Evolutionary conservation across 2,888 invertebrate species (phyloP), one percentile per base, ranked within the genome.

Genomic region (Drosophila birchii): DNA sequence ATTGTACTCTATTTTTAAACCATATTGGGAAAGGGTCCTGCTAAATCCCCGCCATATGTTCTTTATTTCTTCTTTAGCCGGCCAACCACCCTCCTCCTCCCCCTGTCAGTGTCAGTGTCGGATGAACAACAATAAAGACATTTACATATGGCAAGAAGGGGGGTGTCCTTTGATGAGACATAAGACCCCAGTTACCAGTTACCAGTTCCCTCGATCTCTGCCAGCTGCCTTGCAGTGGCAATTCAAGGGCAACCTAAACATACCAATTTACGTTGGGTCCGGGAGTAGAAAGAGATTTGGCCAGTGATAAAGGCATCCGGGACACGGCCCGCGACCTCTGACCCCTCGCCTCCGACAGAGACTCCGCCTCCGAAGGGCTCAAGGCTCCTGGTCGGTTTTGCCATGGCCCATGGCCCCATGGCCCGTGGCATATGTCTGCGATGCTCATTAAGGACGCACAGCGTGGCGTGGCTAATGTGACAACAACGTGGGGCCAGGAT

Each of bases 381-480:
- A 41, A 49, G 74, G 66, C 66, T 53, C 20, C 44, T 57, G 59
- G 51, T 34, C 51, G 34, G 51, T 16, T 51, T 20, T 32, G 26
- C 32, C 51, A 18, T 43, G 69, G 38, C 83, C 87, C 80, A 60
- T 77, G 82, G 83, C 83, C 32, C 44, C 39, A 18, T 51, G 70
- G 45, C 83, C 88, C 80, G 61, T 77, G 82, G 83, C 83, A 87
- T 83, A 87, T 83, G 83, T 83, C 83, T 83, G 88, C 77, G 80
- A 81, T 78, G 81, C 88, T 86, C 86, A 88, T 86, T 86, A 86
- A 68, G 86, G 80, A 70, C 78, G 84, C 85, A 86, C 85, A 88
- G 89, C 78, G 81, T 88, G 87, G 80, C 88, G 75, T 84, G 79
- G 88, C 88, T 88, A 88, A 86, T 88, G 84, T 80, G 85, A 78